Conservation (phyloP, 2,113 vertebrate species). For the Acinonyx jubatus region DNA sequence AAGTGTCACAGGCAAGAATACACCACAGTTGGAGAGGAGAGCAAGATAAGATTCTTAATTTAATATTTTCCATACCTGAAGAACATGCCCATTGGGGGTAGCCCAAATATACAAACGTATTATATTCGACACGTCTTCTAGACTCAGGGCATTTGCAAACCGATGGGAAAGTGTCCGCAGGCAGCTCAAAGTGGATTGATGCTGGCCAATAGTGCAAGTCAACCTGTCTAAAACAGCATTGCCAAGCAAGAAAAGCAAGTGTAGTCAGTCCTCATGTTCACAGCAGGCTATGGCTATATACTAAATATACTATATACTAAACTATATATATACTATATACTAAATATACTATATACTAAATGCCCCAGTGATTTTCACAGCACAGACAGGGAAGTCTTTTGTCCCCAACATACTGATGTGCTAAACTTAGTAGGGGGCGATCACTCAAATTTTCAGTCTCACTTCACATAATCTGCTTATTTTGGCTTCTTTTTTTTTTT, state of each 20-base stretch:
- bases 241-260: neutral
- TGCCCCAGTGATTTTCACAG: neutral
- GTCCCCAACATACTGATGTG: neutral
- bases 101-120: neutral
- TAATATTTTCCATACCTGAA: neutral
- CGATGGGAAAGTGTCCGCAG: neutral
- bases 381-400: neutral
- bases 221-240: neutral
- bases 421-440: neutral
- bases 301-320: too few species aligned
- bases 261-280: neutral
- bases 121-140: neutral
- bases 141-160: neutral
- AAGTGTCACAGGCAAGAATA: neutral
- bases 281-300: neutral
- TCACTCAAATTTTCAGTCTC: constrained; percentile 30
- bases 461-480: neutral
- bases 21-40: neutral
- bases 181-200: neutral
- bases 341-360: neutral
- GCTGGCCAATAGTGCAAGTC: neutral
- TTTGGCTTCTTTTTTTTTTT: neutral
- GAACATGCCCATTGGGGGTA: neutral
- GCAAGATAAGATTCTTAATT: neutral
- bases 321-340: too few species aligned